Evolutionary conservation across 2,888 invertebrate species (phyloP), one percentile per base, ranked within the genome.

Genomic region (Drosophila testacea): DNA sequence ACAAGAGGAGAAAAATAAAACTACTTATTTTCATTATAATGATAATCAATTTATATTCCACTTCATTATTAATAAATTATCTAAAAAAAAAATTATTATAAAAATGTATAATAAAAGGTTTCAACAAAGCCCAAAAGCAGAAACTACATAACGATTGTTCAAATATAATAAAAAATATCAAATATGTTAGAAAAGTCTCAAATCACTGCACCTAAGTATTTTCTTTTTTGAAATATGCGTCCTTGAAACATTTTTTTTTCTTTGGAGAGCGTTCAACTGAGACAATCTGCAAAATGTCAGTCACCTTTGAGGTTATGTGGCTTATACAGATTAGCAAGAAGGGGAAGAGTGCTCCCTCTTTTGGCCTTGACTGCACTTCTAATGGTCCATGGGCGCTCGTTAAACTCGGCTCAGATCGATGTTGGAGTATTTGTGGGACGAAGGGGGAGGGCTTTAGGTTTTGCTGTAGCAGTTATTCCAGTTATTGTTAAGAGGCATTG

Each of bases 381-480:
- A 78, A 69, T 66, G 80, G 77, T 50, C 44, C 60, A 42, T 54
- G 56, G 42, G 27, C 61, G 30, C 36, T 55, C 48, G 46, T 36
- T 59, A 16, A 46, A 38, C 42, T 28, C 13, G 44, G 42, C 46
- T 44, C 54, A 41, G 32, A 32, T 27, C 34, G 39, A 57, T 13
- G 38, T 13, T 22, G 22, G 9, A 16, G 36, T 9, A 16, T 10
- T 39, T 9, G 11, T 11, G 6, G 30, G 10, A n/a, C 4, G 9
- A 42, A 22, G 22, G 32, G 11, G 42, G 63, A 16, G 10, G 27
- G 32, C 36, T 16, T 39, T 36, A 51, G 55, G 6, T 50, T 22
- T 60, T 61, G 51, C 34, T 54, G 56, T 66, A 69, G 75, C 60
- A 66, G 83, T 77, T 66, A 81, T 81, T 77, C 69, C 79, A 84